Percentiles rank a stretch among this genome's conserved stretches.
phyloP scores from a whole-genome alignment of 2,888 invertebrate species.

The Aradus depressus region DNA sequence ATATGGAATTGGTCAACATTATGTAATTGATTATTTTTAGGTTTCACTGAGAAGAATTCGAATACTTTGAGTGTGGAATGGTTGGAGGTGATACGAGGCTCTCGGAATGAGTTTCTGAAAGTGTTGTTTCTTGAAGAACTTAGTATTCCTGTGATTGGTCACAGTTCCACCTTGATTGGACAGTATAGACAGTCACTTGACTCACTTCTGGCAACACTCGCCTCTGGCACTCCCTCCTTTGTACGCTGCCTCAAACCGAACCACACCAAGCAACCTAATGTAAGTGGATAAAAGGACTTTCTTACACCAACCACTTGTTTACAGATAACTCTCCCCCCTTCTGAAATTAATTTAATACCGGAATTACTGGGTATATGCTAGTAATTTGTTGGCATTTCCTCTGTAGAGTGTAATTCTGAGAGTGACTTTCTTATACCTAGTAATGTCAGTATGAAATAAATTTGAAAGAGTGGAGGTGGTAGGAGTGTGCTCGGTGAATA shows the following conservation, averaged over 20 bases:
- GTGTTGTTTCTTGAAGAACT: conserved; percentile 35
- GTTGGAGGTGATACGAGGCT: conserved; percentile 66
- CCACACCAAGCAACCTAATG: conserved; percentile 64
- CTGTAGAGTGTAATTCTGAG: too few relatives aligned
- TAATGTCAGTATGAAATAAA: too few relatives aligned
- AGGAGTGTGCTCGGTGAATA: too few relatives aligned
- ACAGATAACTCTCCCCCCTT: neutral
- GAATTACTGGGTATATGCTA: neutral
- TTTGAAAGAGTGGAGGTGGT: too few relatives aligned
- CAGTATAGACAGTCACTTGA: conserved; percentile 81
- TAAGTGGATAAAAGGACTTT: too few relatives aligned
- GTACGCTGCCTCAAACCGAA: conserved; percentile 91
- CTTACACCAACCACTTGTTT: too few relatives aligned
- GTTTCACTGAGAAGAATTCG: conserved; percentile 89
- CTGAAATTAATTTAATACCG: too few relatives aligned
- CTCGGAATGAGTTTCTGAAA: conserved; percentile 51
- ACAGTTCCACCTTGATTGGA: conserved; percentile 74
- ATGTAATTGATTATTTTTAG: conserved; percentile 44
- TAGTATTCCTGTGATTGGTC: conserved; percentile 63
- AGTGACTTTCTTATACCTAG: too few relatives aligned
- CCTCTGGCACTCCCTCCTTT: conserved; percentile 85
- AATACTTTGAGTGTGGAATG: conserved; percentile 79
- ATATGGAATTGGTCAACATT: too few relatives aligned
- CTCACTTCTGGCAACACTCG: conserved; percentile 77
- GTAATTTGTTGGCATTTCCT: too few relatives aligned